Base-by-base conservation (phyloP, 1,140 invertebrate species). In the Diachasmimorpha longicaudata region DNA sequence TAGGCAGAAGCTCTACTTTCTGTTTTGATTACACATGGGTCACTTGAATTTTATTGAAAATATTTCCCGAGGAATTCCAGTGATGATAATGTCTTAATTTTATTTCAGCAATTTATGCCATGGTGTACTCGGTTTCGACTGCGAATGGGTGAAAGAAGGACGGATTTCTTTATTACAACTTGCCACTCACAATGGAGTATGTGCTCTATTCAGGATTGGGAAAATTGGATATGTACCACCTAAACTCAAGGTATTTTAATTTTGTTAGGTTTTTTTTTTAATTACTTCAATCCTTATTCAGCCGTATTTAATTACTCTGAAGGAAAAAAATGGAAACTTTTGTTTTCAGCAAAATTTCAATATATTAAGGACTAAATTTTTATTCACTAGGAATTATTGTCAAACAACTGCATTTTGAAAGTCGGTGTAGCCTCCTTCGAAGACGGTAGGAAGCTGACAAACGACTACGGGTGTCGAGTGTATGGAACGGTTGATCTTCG, bases 391-490 rank as follows among this genome's bases (percentile, higher is more conserved):
- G 83, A 87, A 37, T 78, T 93, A 25, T 76, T 93, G 16, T 78
- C 83, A 63, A 90, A 90, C 83, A 86, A 85, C 75, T 85, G 82
- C 55, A 88, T 93, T 42, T 88, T 95, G 31, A 96, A 96, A 90
- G 92, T 96, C 13, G 95, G 95, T 14, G 93, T 96, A 8, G 93
- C 91, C 4, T 89, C 93, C 0, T 87, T 88, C 10, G 93, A 94
- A 79, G 94, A 96, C 90, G 93, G 92, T 0, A 91, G 89, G 70
- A 93, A 93, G 77, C 84, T 96, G 44, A 81, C 87, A 0, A 86
- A 89, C 55, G 94, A 96, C 83, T 95, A 94, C 84, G 89, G 90
- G 3, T 89, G 94, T 4, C 82, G 83, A 37, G 90, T 95, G 11
- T 88, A 89, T 58, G 92, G 93, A 23, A 93, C 92, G 46, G 78